Evolutionary conservation across 2,113 vertebrate species (phyloP), one percentile per base, ranked within the genome.

Genomic region (Pseudorectes ferrugineus): DNA sequence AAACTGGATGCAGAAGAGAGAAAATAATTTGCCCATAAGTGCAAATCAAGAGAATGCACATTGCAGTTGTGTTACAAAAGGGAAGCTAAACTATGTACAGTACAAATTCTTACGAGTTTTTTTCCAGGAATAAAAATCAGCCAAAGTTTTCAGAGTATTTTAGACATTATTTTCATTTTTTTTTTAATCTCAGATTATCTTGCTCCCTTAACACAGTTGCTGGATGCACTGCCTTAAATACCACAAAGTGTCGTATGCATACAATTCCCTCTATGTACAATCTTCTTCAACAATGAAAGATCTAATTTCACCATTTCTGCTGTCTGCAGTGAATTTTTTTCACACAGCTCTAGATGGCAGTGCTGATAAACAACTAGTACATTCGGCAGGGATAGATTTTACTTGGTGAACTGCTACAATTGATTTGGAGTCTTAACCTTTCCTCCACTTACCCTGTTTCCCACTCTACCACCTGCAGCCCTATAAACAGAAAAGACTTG

Each of bases 401-500:
- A 65, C 63, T 94, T 74, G 86, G 85, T 52, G 92, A 95, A 76
- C 62, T 51, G 85, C 84, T 89, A 81, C 89, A 79, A 84, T 42
- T 93, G 93, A 95, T 96, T 91, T 77, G 84, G 55, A 96, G 74
- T 77, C 89, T 78, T 96, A 96, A 96, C 92, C 96, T 98, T 97
- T 96, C 83, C 90, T 97, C 87, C 91, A 92, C 72, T 79, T 96
- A 81, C 90, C 91, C 95, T 38, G 4, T 95, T 97, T 97, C 95
- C 66, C 95, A 61, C 88, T 92, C 87, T 95, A 96, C 96, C 96
- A 97, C 97, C 96, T 97, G 96, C 95, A 97, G 85, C 85, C 85
- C 81, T 91, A 94, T 95, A 95, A 97, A 97, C 93, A 97, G 91
- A 96, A 96, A 78, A 97, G 80, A 85, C 87, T 97, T 95, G 48